Evolutionary conservation across 2,113 vertebrate genomes (phyloP), one percentile per base, ranked within the genome.

Genomic region (Ramphastos sulfuratus): DNA sequence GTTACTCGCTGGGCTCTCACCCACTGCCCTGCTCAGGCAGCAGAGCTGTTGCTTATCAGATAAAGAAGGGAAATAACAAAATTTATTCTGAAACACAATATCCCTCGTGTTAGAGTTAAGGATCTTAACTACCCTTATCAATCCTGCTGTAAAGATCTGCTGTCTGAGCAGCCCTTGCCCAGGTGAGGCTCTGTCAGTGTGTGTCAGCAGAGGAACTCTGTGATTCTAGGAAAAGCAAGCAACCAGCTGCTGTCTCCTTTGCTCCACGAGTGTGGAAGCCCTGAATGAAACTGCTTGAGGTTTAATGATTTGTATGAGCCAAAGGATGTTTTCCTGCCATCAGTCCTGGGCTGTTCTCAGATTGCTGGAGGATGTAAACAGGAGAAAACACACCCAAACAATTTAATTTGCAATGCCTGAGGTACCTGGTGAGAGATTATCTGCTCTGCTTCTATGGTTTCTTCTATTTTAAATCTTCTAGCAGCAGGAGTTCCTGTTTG

Each of bases 201-300:
- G 56, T 50, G 15, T 30, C 79, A 74, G 61, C 71, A 33, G 69
- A 85, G 75, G 46, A 56, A 56, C 69, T 83, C 59, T 15, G 63
- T 12, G 79, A 74, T 81, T 84, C 61, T 31, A 56, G 86, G 52
- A 52, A 52, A 52, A 46, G 15, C 15, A 48, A 64, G 37, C 27
- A 15, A 25, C 27, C 52, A 58, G 78, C 81, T 97, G 85, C 77
- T 96, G 89, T 55, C 52, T 89, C 86, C 61, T 94, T 96, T 90
- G 94, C 74, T 67, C 44, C 89, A 33, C 1, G 15, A 85, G 81
- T 59, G 52, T 44, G 87, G 94, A 89, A 91, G 20, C 70, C 35
- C 54, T 94, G 93, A 93, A 95, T 93, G 93, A 85, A 87, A 87
- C 89, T 94, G 82, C 90, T 96, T 86, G 90, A 94, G 81, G 82